Conservation (phyloP, 1,140 invertebrate genomes). For the Physella acuta region DNA sequence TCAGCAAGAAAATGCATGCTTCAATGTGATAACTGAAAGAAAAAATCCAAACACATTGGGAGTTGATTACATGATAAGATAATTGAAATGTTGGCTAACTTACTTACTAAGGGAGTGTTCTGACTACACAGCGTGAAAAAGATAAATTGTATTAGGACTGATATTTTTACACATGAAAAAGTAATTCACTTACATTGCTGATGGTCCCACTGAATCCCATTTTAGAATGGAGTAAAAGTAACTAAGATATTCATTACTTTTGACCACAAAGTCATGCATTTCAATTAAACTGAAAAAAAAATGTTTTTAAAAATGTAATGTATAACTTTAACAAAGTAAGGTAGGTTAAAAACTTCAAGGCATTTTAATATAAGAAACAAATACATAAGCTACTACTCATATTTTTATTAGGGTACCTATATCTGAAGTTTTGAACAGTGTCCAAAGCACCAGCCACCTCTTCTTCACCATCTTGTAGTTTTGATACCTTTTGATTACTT, state of each 20-base stretch:
- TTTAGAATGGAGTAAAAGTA: constrained; percentile 43
- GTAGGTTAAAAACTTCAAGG: too few species aligned
- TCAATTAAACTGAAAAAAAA: constrained; percentile 40
- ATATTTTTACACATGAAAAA: too few species aligned
- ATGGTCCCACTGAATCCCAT: constrained; percentile 42
- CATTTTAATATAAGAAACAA: too few species aligned
- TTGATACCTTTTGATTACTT: constrained; percentile 5
- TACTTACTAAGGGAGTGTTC: too few species aligned
- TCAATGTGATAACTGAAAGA: constrained; percentile 43
- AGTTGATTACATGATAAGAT: too few species aligned
- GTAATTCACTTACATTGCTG: constrained; percentile 42
- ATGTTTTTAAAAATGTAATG: neutral
- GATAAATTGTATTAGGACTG: too few species aligned
- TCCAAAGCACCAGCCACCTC: constrained; percentile 6
- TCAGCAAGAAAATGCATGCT: constrained; percentile 39
- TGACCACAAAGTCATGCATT: constrained; percentile 48
- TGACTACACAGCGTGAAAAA: too few species aligned
- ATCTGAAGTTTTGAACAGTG: constrained; percentile 19
- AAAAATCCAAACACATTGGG: too few species aligned
- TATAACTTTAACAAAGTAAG: too few species aligned
- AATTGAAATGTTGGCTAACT: too few species aligned
- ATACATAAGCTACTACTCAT: too few species aligned
- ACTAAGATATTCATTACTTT: constrained; percentile 44
- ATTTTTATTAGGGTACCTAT: too few species aligned
- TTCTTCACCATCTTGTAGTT: neutral